Evolutionary conservation across 2,888 invertebrate species (phyloP).

Genomic region (Mythimna albipuncta): DNA sequence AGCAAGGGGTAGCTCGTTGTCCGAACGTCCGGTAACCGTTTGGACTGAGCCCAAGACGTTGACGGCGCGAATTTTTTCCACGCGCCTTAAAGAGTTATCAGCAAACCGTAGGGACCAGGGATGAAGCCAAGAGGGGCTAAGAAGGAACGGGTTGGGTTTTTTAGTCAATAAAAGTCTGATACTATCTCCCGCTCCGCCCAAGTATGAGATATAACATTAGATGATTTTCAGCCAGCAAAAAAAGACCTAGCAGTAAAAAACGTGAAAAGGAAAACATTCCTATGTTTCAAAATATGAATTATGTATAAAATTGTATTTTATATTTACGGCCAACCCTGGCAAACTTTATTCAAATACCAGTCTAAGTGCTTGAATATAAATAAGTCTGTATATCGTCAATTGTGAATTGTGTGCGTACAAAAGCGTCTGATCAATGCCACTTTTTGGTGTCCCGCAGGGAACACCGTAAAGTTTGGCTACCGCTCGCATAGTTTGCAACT

Average conservation of each 20-base stretch:
- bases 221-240: too few relatives aligned
- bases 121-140: too few relatives aligned
- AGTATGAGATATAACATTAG: too few relatives aligned
- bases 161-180: too few relatives aligned
- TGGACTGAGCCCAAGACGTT: too few relatives aligned
- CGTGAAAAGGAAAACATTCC: not conserved
- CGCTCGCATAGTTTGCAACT: slow-evolving; percentile 57
- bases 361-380: slow-evolving; percentile 54
- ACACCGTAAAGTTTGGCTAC: slow-evolving; percentile 54
- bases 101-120: too few relatives aligned
- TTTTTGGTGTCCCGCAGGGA: slow-evolving; percentile 59
- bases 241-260: not conserved
- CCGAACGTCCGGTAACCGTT: too few relatives aligned
- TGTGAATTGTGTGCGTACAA: slow-evolving; percentile 64
- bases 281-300: not conserved
- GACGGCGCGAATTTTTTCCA: too few relatives aligned
- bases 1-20: too few relatives aligned
- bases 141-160: too few relatives aligned
- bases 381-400: slow-evolving; percentile 56
- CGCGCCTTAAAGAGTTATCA: too few relatives aligned
- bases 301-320: slow-evolving; percentile 5
- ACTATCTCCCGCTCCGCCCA: too few relatives aligned
- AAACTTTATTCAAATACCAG: slow-evolving; percentile 53
- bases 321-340: slow-evolving; percentile 50
- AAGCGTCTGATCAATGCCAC: slow-evolving; percentile 62